Evolutionary conservation across 2,888 invertebrate species (phyloP).

Genomic region (Chironomus riparius): DNA sequence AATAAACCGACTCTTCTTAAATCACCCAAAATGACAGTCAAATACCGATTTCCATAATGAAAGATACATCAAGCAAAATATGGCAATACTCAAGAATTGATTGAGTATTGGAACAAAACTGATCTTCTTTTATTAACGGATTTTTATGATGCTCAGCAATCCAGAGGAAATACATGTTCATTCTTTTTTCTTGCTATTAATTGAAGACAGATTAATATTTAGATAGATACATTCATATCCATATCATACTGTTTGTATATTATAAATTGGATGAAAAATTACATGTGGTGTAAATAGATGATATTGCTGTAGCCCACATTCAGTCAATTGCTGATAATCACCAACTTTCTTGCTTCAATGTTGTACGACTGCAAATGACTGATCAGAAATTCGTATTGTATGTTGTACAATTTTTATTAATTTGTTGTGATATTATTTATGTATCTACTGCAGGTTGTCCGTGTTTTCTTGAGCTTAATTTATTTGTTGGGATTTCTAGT

Average conservation of each 20-base stretch:
- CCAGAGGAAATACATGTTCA: constrained; percentile 5
- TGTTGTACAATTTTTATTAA: too few species aligned
- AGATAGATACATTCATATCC: too few species aligned
- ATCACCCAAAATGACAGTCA: too few species aligned
- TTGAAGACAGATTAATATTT: not conserved
- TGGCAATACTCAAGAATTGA: not conserved
- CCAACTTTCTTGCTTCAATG: not conserved
- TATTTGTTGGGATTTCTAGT: too few species aligned
- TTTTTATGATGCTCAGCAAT: not conserved
- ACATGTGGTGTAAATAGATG: not conserved
- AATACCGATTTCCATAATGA: not conserved
- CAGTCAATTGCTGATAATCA: not conserved
- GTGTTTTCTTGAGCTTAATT: too few species aligned
- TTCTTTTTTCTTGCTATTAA: not conserved
- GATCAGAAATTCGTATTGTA: too few species aligned
- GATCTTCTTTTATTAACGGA: constrained; percentile 3
- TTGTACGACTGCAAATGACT: too few species aligned
- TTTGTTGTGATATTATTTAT: too few species aligned
- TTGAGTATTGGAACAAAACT: not conserved
- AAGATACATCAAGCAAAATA: not conserved
- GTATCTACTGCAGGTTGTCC: too few species aligned
- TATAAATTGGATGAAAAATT: not conserved
- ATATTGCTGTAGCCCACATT: not conserved
- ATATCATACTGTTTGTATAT: not conserved
- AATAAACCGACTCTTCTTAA: too few species aligned